phyloP scores from a whole-genome alignment of 1,140 invertebrate genomes.

The Lasaia peninsularis region DNA sequence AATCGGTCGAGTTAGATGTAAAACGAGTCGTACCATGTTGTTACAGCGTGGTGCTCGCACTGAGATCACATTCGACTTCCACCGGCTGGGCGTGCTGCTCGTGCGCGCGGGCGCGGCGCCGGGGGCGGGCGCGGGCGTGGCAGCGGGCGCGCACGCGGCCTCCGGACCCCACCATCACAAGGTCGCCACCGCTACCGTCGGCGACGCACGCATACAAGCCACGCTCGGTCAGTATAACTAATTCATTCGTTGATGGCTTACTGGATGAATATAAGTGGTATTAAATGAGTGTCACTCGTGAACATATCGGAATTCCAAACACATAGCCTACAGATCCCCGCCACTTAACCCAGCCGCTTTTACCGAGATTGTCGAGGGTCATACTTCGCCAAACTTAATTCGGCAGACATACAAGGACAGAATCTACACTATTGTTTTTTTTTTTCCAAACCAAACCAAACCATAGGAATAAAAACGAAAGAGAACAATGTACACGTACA shows the following conservation, averaged over 20 bases:
- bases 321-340: too few species aligned
- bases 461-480: too few species aligned
- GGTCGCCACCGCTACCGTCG: slow-evolving; percentile 95
- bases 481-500: too few species aligned
- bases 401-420: too few species aligned
- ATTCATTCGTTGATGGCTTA: not conserved
- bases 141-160: slow-evolving; percentile 84
- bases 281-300: too few species aligned
- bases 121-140: slow-evolving; percentile 82
- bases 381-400: too few species aligned
- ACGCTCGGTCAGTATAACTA: slow-evolving; percentile 80
- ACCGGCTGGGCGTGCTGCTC: slow-evolving; percentile 91
- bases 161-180: slow-evolving; percentile 82
- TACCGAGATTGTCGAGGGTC: too few species aligned
- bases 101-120: slow-evolving; percentile 86
- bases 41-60: slow-evolving; percentile 69
- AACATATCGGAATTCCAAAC: too few species aligned
- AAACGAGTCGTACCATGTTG: not conserved
- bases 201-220: slow-evolving; percentile 93
- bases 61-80: slow-evolving; percentile 95
- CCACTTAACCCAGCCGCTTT: too few species aligned
- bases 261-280: too few species aligned
- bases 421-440: too few species aligned
- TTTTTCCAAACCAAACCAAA: too few species aligned
- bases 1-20: not conserved